Conservation (phyloP, 2,113 vertebrate species). For the Bungarus multicinctus region DNA sequence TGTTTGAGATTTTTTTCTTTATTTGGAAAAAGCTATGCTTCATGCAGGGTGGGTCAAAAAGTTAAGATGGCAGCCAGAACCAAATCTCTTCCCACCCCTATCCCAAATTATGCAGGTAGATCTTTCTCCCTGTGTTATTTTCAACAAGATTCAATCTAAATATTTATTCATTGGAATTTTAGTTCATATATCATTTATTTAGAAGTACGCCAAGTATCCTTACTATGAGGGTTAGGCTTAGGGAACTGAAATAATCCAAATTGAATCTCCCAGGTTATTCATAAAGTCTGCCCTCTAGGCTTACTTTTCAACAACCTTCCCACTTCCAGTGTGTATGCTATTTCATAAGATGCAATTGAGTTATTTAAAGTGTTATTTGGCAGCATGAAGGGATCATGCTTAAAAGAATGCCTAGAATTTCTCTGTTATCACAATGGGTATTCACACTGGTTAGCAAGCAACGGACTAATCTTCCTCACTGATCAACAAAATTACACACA, state of each 20-base stretch:
- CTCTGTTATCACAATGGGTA: neutral
- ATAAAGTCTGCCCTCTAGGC: neutral
- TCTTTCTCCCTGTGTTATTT: neutral
- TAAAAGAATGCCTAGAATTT: neutral
- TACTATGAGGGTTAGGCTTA: neutral
- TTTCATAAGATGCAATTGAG: neutral
- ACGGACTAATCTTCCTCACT: neutral
- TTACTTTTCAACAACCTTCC: neutral
- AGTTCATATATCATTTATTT: neutral
- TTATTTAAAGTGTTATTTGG: neutral
- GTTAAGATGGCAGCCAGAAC: neutral
- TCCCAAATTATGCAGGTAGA: neutral
- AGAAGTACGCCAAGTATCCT: neutral
- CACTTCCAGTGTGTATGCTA: neutral
- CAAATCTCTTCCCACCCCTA: neutral
- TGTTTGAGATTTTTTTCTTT: neutral
- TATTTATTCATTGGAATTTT: neutral
- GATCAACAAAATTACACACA: neutral
- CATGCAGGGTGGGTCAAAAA: neutral
- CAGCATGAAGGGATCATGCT: neutral
- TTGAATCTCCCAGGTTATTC: neutral
- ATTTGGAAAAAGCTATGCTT: neutral
- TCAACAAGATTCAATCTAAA: neutral
- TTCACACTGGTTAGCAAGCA: neutral
- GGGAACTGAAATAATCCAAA: neutral